Base-by-base conservation (phyloP, 1,140 invertebrate genomes). In the Leptestheria dahalacensis region DNA sequence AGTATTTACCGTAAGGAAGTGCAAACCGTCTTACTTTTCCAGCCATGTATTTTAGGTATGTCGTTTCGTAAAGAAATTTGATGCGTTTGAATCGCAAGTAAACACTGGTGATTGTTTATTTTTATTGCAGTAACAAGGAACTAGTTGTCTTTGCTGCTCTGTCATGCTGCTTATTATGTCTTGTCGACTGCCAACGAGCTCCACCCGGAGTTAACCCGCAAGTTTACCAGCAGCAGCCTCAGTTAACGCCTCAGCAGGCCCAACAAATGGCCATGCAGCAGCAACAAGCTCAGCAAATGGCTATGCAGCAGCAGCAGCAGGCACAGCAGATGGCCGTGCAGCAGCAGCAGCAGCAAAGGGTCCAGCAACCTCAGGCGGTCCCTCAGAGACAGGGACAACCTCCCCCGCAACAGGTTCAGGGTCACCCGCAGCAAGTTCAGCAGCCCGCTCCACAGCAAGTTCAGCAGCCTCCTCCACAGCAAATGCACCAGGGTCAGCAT, bases 151-250 rank as follows among this genome's bases (percentile, higher is more conserved):
- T 41, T 41, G 33, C 33, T 41, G 33, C 15, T 41, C 6, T 41
- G 6, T 41, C 33, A 15, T 41, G 6, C 6, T 41, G 33, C 15
- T 15, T 41, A 15, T 15, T 41, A 41, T 41, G 33, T 41, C 6
- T 6, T 41, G 15, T 57, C 2, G 48, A 57, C 21, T 48, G 48
- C 23, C 54, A 62, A 24, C 46, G 48, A 49, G 28, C 49, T 33
- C 61, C 61, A 20, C 61, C 61, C 1, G 61, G 61, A 23, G 61
- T 62, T 9, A 57, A 57, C 33, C 61, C 61, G 0, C 61, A 62
- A 57, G 54, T 58, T 21, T 62, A 62, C 18, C 53, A 61, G n/a
- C 60, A 62, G 48, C 61, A 47, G 51, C 21, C 21, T 48, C 26
- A 52, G 12, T 18, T 49, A 20, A 51, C 29, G 29, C 26, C 58